phyloP scores from a whole-genome alignment of 2,113 vertebrate genomes.

The Callipepla californica region DNA sequence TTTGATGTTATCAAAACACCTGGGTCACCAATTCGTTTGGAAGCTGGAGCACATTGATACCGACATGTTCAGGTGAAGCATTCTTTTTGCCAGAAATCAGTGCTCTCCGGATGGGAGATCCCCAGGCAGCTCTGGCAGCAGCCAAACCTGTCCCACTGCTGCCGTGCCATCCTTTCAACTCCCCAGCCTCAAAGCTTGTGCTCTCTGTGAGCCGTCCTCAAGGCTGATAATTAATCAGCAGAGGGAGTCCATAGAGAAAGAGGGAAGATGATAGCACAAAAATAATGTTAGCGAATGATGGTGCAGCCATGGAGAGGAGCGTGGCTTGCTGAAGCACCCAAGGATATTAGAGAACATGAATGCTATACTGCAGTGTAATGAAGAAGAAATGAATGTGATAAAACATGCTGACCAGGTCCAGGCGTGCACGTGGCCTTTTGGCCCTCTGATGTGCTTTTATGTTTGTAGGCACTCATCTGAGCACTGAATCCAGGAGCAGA shows the following conservation, averaged over 20 bases:
- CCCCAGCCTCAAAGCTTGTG: not conserved
- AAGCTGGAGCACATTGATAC: not conserved
- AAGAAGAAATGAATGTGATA: not conserved
- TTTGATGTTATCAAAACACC: slow-evolving; percentile 17
- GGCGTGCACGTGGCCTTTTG: not conserved
- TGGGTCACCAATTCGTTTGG: not conserved
- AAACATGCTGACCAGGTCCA: not conserved
- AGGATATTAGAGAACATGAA: not conserved
- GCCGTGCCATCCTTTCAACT: not conserved
- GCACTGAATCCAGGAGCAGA: not conserved
- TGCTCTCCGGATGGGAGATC: not conserved
- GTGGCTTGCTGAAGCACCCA: not conserved
- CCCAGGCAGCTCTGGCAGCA: not conserved
- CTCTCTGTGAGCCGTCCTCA: not conserved
- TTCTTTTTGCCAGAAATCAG: not conserved
- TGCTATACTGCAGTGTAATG: not conserved
- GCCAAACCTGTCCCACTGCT: not conserved
- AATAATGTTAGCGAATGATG: not conserved
- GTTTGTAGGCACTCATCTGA: not conserved
- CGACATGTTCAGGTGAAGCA: not conserved
- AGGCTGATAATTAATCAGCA: not conserved
- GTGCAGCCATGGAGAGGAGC: not conserved
- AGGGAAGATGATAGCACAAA: not conserved
- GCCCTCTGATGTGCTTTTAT: not conserved
- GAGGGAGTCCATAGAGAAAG: not conserved